Evolutionary conservation across 2,797 vertebrate species (phyloP).

Genomic region (Nasua narica): DNA sequence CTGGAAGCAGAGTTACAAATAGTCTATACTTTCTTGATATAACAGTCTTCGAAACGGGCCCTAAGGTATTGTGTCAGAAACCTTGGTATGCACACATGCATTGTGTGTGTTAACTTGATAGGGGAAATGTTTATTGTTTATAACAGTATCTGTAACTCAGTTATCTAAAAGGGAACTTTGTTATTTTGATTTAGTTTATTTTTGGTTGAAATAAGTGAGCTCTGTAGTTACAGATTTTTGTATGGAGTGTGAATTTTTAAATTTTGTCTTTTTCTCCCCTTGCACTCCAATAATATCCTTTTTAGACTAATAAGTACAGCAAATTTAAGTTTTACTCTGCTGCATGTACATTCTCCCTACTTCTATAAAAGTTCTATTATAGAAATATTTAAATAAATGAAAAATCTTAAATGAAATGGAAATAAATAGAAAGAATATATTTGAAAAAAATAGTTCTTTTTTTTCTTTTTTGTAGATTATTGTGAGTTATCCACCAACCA

Average conservation of each 20-base stretch:
- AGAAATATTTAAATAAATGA: conserved; percentile 1
- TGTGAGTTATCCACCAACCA: conserved; percentile 97
- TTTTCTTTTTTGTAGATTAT: conserved; percentile 89
- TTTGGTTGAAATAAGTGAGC: not conserved
- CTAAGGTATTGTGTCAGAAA: not conserved
- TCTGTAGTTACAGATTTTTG: not conserved
- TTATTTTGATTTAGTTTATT: not conserved
- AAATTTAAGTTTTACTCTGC: not conserved
- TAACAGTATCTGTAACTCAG: too few species aligned
- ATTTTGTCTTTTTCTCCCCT: not conserved
- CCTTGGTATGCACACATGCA: not conserved
- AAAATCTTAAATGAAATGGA: not conserved
- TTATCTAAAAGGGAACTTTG: too few species aligned
- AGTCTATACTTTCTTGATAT: not conserved
- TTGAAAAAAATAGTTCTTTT: conserved; percentile 27
- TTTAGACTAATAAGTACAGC: not conserved
- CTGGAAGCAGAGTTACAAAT: not conserved
- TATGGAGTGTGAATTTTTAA: not conserved
- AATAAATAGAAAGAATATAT: not conserved
- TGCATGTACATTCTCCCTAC: not conserved
- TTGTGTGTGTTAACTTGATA: not conserved
- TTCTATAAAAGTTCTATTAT: not conserved
- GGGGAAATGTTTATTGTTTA: not conserved
- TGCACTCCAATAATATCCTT: not conserved
- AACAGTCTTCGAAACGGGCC: not conserved